A percentile compares a stretch with the other conserved stretches of the same genome.
phyloP scores from a whole-genome alignment of 2,888 invertebrate genomes.

The Chymomyza caudatula region DNA sequence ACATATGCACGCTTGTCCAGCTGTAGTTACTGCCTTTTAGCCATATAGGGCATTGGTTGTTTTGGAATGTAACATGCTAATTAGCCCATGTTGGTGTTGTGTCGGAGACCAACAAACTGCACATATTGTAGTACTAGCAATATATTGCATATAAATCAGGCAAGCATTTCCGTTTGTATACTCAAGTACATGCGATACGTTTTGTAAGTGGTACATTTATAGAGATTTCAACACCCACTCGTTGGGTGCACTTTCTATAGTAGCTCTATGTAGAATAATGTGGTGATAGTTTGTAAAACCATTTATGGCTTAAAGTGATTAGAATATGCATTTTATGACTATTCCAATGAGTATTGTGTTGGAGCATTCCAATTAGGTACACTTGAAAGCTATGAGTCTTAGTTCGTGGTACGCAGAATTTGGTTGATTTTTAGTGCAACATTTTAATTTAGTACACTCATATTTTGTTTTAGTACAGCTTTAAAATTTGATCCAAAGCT shows the following conservation, averaged over 20 bases:
- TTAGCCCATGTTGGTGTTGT: slow-evolving; percentile 48
- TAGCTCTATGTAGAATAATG: slow-evolving; percentile 14
- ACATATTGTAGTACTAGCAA: slow-evolving; percentile 8
- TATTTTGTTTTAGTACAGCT: background rate
- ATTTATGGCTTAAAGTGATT: slow-evolving; percentile 28
- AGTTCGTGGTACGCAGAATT: background rate
- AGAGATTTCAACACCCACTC: slow-evolving; percentile 54
- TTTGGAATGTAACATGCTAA: slow-evolving; percentile 61
- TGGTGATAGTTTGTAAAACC: slow-evolving; percentile 36
- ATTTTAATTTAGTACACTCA: background rate
- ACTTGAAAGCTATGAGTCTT: too few species aligned
- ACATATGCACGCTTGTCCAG: slow-evolving; percentile 20
- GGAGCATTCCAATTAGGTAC: too few species aligned
- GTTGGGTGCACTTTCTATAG: slow-evolving; percentile 43
- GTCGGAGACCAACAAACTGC: slow-evolving; percentile 10
- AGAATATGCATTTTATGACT: slow-evolving; percentile 14
- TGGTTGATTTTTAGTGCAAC: background rate
- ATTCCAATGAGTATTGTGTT: background rate
- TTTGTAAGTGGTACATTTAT: slow-evolving; percentile 19
- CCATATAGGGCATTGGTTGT: slow-evolving; percentile 54
- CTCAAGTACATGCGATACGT: slow-evolving; percentile 13
- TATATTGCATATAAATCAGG: slow-evolving; percentile 35
- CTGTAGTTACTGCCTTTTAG: slow-evolving; percentile 50
- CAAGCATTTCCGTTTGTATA: slow-evolving; percentile 45
- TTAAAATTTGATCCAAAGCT: too few species aligned